phyloP scores from a whole-genome alignment of 1,140 invertebrate species.

The Chlorops oryzae region DNA sequence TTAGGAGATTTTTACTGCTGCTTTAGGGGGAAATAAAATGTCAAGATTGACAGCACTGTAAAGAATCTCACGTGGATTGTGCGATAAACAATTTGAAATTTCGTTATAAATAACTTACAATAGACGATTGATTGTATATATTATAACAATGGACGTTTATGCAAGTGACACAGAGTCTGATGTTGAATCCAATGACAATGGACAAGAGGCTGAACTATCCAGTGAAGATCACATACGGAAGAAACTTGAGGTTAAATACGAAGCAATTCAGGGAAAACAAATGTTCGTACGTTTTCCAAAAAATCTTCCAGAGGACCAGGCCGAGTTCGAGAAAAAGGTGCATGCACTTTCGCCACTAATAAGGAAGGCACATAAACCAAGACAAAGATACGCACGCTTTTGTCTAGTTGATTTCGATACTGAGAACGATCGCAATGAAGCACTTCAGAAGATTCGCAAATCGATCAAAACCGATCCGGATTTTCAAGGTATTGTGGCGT shows the following conservation, averaged over 20 bases:
- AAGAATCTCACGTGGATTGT: no score
- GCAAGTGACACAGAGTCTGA: constrained; percentile 34
- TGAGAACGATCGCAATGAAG: constrained; percentile 27
- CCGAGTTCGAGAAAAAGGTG: constrained; percentile 26
- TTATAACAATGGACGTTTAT: constrained; percentile 22
- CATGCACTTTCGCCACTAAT: constrained; percentile 29
- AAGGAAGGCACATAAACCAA: constrained; percentile 28
- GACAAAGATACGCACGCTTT: constrained; percentile 39
- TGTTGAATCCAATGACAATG: constrained; percentile 21
- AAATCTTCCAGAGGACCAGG: constrained; percentile 28
- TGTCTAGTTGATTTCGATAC: constrained; percentile 35
- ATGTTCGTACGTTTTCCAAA: constrained; percentile 35
- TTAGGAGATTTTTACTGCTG: no score
- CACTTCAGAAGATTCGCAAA: constrained; percentile 21
- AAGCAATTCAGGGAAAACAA: constrained; percentile 32
- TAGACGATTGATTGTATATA: no score
- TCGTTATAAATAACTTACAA: no score
- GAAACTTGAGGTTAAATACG: constrained; percentile 30
- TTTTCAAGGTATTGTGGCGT: constrained; percentile 26
- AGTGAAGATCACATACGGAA: constrained; percentile 26
- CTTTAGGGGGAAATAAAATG: no score
- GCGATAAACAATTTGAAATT: no score
- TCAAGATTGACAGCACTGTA: no score
- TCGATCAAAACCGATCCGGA: constrained; percentile 17
- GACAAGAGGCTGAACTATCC: constrained; percentile 8